Evolutionary conservation across 30 jellyfish, hydroid and myxozoan genomes (phyloP).

Genomic region (Aurelia aurita): DNA sequence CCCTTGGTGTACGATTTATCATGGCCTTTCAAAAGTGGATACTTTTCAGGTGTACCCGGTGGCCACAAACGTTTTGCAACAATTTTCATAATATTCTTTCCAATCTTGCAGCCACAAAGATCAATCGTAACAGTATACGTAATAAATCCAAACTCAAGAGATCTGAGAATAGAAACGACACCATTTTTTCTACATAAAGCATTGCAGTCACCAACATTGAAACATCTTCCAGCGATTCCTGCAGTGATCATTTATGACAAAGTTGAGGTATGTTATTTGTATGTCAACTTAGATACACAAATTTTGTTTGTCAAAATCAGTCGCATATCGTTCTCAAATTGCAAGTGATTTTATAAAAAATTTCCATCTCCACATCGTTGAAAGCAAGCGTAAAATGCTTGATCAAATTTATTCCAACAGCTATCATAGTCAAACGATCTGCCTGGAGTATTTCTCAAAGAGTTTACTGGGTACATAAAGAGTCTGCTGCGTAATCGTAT

Average conservation of each 20-base stretch:
- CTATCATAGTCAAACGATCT: too few species aligned
- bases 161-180: not conserved
- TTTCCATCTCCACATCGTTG: too few species aligned
- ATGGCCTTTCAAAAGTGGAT: too few species aligned
- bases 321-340: not conserved
- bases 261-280: slow-evolving; percentile 14
- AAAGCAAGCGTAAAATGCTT: too few species aligned
- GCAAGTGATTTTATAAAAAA: too few species aligned
- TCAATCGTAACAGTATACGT: slow-evolving; percentile 20
- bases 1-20: too few species aligned
- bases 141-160: not conserved
- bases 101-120: slow-evolving; percentile 4
- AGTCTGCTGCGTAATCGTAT: too few species aligned
- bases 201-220: slow-evolving; percentile 22
- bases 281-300: not conserved
- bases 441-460: too few species aligned
- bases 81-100: not conserved
- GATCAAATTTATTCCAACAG: too few species aligned
- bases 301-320: not conserved
- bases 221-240: slow-evolving; percentile 27
- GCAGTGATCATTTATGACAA: slow-evolving; percentile 40
- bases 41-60: too few species aligned
- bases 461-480: too few species aligned
- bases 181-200: slow-evolving; percentile 12
- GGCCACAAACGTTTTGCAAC: too few species aligned